phyloP scores from a whole-genome alignment of 1,140 invertebrate genomes.

The Eumeta japonica region DNA sequence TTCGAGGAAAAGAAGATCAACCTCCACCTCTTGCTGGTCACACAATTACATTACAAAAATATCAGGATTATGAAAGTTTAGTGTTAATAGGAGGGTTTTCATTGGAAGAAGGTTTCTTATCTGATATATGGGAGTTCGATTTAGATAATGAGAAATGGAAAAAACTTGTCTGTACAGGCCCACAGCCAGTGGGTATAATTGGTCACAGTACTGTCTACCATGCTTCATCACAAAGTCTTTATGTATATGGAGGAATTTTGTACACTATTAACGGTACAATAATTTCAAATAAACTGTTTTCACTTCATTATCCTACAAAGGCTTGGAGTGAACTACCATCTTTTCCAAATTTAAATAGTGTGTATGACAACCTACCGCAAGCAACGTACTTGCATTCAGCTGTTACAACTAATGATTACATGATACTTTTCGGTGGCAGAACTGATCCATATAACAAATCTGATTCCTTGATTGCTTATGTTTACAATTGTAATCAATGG shows the following conservation, averaged over 20 bases:
- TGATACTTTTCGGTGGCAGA: slow-evolving; percentile 86
- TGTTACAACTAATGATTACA: slow-evolving; percentile 82
- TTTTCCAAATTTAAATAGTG: slow-evolving; percentile 63
- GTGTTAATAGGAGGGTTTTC: slow-evolving; percentile 89
- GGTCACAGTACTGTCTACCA: slow-evolving; percentile 91
- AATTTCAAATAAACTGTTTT: slow-evolving; percentile 74
- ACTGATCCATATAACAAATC: slow-evolving; percentile 68
- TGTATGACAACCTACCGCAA: slow-evolving; percentile 61
- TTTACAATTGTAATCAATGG: slow-evolving; percentile 90
- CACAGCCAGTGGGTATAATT: slow-evolving; percentile 78
- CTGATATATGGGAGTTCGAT: slow-evolving; percentile 81
- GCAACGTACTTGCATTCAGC: slow-evolving; percentile 86
- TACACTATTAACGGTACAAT: slow-evolving; percentile 71
- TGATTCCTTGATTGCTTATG: slow-evolving; percentile 80
- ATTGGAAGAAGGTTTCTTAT: slow-evolving; percentile 68
- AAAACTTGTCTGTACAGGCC: slow-evolving; percentile 66
- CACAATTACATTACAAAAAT: slow-evolving; percentile 76
- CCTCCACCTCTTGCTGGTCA: slow-evolving; percentile 82
- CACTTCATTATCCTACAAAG: slow-evolving; percentile 72
- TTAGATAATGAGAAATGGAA: slow-evolving; percentile 72
- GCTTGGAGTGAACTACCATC: slow-evolving; percentile 77
- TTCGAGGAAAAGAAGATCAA: slow-evolving; percentile 57
- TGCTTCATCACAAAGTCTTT: slow-evolving; percentile 75
- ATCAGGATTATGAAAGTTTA: slow-evolving; percentile 73
- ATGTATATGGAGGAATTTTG: slow-evolving; percentile 86